Base-by-base conservation (phyloP, 2,113 vertebrate genomes). In the Chloroceryle aenea region DNA sequence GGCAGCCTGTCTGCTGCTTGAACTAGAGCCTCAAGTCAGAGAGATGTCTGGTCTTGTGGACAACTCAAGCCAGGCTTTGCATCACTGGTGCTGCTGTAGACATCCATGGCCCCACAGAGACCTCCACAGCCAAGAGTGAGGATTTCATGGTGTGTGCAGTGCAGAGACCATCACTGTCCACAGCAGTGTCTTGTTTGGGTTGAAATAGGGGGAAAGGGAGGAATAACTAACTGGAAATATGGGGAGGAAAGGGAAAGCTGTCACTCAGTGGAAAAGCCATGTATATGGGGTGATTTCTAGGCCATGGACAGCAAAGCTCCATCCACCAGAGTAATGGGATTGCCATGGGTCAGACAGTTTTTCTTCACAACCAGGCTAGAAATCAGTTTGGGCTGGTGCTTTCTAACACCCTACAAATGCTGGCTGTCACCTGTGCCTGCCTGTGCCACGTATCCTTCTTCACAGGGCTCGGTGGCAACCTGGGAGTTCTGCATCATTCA, bases 1-100 rank as follows among this genome's bases (percentile, higher is more conserved):
- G 62, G 6, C 34, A 55, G 77, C 26, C 40, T 0, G 0, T 69
- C 12, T 52, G 68, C n/a, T n/a, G 12, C 10, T 66, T 0, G 0
- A 55, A 13, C 38, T 15, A 27, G 52, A 77, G 27, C 29, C 58
- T 87, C 0, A 0, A 23, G 13, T 18, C 71, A 78, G 50, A 47
- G 36, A 56, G 6, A 15, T 7, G 20, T 8, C 29, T 38, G 38
- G 10, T 52, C 20, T 47, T 26, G 14, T 5, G 48, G 27, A 27
- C 12, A 2, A 23, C 55, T 21, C 3, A 2, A 73, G 58, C 20
- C 69, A 61, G 71, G 58, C 23, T 72, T 26, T 76, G 74, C n/a
- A 80, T 10, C 23, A 0, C 4, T 8, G 22, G 21, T 36, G 79
- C 83, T 83, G 72, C 63, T 66, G 25, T 25, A 45, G 59, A 43